Conservation (phyloP, 2,113 vertebrate genomes). For the Microcebus murinus region DNA sequence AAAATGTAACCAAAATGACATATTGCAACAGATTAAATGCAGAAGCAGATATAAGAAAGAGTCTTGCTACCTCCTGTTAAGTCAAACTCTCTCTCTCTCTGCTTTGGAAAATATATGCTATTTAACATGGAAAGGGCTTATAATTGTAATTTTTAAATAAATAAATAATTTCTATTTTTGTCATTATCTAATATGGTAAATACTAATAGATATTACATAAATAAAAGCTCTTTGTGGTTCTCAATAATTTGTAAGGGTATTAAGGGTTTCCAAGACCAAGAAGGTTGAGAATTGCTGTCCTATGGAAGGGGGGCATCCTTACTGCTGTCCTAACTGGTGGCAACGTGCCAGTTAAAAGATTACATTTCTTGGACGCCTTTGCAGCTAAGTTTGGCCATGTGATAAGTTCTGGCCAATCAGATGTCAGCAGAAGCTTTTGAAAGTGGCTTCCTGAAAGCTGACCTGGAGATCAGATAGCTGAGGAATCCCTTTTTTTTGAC, state of each 20-base stretch:
- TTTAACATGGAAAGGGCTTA: neutral
- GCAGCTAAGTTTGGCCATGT: neutral
- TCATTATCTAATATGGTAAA: conserved; percentile 2
- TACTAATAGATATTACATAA: neutral
- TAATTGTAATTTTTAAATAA: neutral
- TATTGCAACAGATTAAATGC: neutral
- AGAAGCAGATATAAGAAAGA: conserved; percentile 16
- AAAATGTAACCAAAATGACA: neutral
- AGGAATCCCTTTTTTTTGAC: neutral
- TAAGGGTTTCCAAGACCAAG: neutral
- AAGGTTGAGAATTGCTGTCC: neutral
- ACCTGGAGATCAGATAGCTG: neutral
- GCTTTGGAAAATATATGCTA: conserved; percentile 14
- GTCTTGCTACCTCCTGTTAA: neutral
- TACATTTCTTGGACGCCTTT: neutral
- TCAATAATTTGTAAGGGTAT: neutral
- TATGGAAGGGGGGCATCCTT: neutral
- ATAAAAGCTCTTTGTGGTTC: neutral
- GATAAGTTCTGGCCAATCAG: neutral
- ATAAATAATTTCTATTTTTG: neutral
- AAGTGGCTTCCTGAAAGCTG: neutral
- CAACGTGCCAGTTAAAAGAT: neutral
- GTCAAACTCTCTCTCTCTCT: neutral
- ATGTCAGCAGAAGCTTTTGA: neutral
- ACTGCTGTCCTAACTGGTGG: neutral